phyloP scores from a whole-genome alignment of 2,797 vertebrate species.

The Enteromius fasciolatus region DNA sequence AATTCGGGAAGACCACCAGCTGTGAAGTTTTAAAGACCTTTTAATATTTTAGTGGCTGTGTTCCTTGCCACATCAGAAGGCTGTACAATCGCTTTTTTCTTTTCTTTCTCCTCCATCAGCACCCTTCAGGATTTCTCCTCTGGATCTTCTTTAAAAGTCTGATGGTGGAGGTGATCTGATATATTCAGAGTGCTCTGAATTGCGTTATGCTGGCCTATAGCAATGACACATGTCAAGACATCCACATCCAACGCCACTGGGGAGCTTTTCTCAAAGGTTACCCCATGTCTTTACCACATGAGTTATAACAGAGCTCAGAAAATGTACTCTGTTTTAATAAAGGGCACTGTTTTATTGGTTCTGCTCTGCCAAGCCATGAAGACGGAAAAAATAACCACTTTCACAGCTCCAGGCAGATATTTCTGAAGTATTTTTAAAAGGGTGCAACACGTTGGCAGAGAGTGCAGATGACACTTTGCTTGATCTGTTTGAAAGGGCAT shows the following conservation, averaged over 20 bases:
- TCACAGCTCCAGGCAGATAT: slow-evolving; percentile 11
- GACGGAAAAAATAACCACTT: slow-evolving; percentile 13
- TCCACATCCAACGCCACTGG: slow-evolving; percentile 64
- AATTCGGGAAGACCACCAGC: slow-evolving; percentile 63
- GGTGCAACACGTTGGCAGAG: slow-evolving; percentile 14
- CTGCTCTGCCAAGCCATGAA: not conserved
- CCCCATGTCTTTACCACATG: slow-evolving; percentile 73
- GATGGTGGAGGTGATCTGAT: slow-evolving; percentile 73
- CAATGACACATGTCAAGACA: slow-evolving; percentile 70
- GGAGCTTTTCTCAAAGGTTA: slow-evolving; percentile 71
- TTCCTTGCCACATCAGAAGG: slow-evolving; percentile 57
- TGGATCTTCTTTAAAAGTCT: slow-evolving; percentile 29
- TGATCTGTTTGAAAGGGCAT: slow-evolving; percentile 10
- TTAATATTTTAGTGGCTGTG: slow-evolving; percentile 63
- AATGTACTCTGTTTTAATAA: slow-evolving; percentile 35
- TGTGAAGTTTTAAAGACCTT: slow-evolving; percentile 61
- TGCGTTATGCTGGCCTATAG: slow-evolving; percentile 72
- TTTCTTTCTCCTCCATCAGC: slow-evolving; percentile 48
- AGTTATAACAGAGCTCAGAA: slow-evolving; percentile 69
- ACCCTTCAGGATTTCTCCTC: slow-evolving; percentile 23
- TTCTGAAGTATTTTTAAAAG: slow-evolving; percentile 25
- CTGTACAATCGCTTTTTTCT: slow-evolving; percentile 60
- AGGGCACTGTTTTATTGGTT: slow-evolving; percentile 34
- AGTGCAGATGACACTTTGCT: not conserved
- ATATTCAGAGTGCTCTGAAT: slow-evolving; percentile 78